Base-by-base conservation (phyloP, 2,888 invertebrate species). In the Habrosyne pyritoides region DNA sequence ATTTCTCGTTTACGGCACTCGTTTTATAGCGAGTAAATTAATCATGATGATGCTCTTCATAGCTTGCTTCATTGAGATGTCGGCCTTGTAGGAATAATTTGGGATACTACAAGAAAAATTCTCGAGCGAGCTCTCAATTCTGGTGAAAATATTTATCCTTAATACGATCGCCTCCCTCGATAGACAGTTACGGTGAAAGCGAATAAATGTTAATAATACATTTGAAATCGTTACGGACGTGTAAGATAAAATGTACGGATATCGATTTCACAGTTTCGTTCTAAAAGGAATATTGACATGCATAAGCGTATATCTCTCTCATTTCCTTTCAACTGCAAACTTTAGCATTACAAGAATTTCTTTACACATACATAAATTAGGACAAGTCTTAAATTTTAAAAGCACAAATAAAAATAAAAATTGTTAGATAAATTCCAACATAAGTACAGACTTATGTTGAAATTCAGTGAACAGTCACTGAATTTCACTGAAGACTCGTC, bases 11-110 rank as follows among this genome's bases (percentile, higher is more conserved):
- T 69, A 67, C 67, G 67, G 65, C 60, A 73, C 68, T 69, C 67
- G 63, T 72, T 75, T 73, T 64, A 71, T 64, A 65, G 70, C 60
- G 67, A 57, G 54, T 57, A 64, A 69, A 72, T 73, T 75, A 77
- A 74, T 77, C 69, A 42, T 42, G 42, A 42, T 42, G 42, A 42
- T 42, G 42, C 14, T 42, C 42, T 42, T 42, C 42, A 42, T 42
- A 18, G 42, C 42, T 42, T 42, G 42, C n/a, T 42, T 42, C 42
- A 42, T 42, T 42, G 42, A n/a, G 42, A 8, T 18, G 42, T n/a
- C n/a, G n/a, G 33, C 14, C 36, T 42, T 42, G 18, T 6, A 42
- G 5, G 18, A 42, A 42, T 14, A 42, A 14, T 8, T 42, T 42
- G 18, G 14, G 18, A 42, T 42, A 6, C 42, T 42, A 18, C 36